Base-by-base conservation (phyloP, 2,797 vertebrate species). In the Macrochelys suwanniensis region DNA sequence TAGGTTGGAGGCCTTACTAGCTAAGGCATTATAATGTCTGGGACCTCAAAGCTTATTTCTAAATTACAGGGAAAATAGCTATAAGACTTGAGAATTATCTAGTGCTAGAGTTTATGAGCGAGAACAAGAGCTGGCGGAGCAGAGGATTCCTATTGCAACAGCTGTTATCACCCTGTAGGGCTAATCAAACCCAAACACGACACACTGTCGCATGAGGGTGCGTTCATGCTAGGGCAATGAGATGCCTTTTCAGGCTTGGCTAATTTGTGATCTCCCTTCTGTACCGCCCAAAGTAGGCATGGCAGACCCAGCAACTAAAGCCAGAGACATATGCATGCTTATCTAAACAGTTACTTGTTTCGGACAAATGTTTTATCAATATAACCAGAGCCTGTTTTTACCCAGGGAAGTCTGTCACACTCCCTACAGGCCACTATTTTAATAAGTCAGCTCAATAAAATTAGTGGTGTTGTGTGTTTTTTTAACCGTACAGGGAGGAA, bases 91-190 rank as follows among this genome's bases (percentile, higher is more conserved):
- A 77, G 45, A 31, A 49, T 77, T 31, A 71, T 42, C 65, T 11
- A 25, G 31, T 61, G 59, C 59, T 61, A 12, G 59, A 61, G 28
- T 33, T 71, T 68, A 37, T 3, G 65, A 8, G 19, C 12, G 65
- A 71, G 21, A 71, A 71, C 5, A 42, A 5, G n/a, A 25, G 65
- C n/a, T 71, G 19, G 65, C 19, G 37, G 21, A 71, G 19, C 68
- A 57, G 54, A 26, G 26, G 65, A 84, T 8, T 33, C 53, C 83
- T 6, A 21, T 21, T 2, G 47, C 53, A 56, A 82, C 6, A 49
- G 53, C 87, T 80, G 0, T 21, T 26, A 51, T 5, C 42, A 21
- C 54, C 9, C 10, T 2, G 0, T 1, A 28, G 45, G 28, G n/a
- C 42, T 1, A 31, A 4, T 47, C 68, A 71, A 2, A 2, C 23